A percentile compares a stretch with the other conserved stretches of the same genome.
Conservation (phyloP, 64 coral and sea anemone species). For the Pachyseris speciosa region DNA sequence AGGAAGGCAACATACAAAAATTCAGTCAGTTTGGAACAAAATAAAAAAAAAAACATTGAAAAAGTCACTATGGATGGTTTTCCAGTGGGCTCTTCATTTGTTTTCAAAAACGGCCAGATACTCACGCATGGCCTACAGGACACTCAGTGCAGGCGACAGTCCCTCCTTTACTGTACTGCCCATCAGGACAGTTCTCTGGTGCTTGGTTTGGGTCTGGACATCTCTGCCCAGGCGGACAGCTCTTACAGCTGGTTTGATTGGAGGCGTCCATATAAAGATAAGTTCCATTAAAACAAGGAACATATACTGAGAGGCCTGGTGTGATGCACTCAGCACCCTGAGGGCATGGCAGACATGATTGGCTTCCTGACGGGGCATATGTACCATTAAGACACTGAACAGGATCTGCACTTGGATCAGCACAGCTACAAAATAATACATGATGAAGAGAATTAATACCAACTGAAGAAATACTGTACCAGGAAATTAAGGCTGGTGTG, state of each 20-base stretch:
- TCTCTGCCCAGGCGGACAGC: conserved; percentile 49
- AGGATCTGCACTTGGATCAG: conserved; percentile 54
- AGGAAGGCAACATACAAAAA: too few relatives aligned
- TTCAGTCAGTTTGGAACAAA: too few relatives aligned
- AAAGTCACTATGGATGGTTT: too few relatives aligned
- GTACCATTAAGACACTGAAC: conserved; percentile 44
- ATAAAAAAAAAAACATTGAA: too few relatives aligned
- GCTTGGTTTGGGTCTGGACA: conserved; percentile 14
- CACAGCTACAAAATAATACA: not conserved
- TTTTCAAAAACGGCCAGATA: not conserved
- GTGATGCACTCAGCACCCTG: conserved; percentile 50
- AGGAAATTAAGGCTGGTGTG: too few relatives aligned
- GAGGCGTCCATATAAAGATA: not conserved
- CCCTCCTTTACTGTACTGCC: conserved; percentile 1
- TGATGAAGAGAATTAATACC: too few relatives aligned
- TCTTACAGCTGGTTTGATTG: conserved; percentile 31
- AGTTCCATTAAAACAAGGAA: conserved; percentile 27
- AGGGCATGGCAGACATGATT: conserved; percentile 56
- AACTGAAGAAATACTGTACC: too few relatives aligned
- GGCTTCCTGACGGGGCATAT: conserved; percentile 47
- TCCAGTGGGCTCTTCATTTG: too few relatives aligned
- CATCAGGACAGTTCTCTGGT: conserved; percentile 7
- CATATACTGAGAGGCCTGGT: not conserved
- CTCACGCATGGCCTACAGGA: conserved; percentile 43
- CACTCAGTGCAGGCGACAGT: not conserved